These are phyloP conservation scores for Danaus plexippus DNA, from an alignment of 1,140 invertebrate species.

Conservation along the genomic window DNA sequence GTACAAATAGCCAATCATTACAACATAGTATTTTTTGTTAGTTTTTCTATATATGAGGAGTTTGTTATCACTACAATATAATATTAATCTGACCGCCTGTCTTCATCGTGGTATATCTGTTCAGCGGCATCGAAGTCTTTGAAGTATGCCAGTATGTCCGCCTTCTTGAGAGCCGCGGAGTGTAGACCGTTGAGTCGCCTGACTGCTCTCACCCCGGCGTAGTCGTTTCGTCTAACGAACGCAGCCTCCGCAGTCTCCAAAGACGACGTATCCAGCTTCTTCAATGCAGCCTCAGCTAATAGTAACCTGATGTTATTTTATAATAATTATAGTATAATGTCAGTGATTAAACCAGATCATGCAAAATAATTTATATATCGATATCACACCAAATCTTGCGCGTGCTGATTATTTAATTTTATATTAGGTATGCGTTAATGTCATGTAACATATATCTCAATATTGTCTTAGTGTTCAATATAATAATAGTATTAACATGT, in stretches of 20 bases:
- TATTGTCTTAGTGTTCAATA: no score
- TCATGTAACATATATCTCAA: no score
- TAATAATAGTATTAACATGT: no score
- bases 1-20: no score
- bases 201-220: conserved; percentile 91
- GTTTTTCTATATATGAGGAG: no score
- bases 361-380: no score
- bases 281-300: conserved; percentile 91
- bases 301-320: conserved; percentile 76
- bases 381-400: no score
- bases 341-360: no score
- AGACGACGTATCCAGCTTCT: conserved; percentile 86
- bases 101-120: conserved; percentile 91
- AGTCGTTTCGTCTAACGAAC: conserved; percentile 94
- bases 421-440: no score
- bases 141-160: conserved; percentile 93
- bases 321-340: background rate
- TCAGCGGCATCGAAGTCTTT: conserved; percentile 96
- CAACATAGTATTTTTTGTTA: no score
- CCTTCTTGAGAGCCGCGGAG: conserved; percentile 87
- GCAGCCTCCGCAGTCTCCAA: conserved; percentile 92
- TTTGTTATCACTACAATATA: no score
- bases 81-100: conserved; percentile 78
- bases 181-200: conserved; percentile 89
- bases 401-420: no score